Evolutionary conservation across 2,888 invertebrate genomes (phyloP).

Genomic region (Agrotis puta): DNA sequence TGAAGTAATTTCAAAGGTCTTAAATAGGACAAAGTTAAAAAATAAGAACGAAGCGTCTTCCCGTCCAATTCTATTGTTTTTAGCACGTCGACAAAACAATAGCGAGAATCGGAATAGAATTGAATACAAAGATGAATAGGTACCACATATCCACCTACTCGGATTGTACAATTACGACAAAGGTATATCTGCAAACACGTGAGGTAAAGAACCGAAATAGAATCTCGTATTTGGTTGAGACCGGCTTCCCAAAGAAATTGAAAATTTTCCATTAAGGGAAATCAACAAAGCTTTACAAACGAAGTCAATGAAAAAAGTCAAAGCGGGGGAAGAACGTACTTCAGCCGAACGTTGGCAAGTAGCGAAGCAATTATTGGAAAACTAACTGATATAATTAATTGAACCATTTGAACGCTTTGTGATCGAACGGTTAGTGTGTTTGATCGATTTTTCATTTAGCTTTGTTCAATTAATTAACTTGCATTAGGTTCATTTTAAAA

Average conservation of each 20-base stretch:
- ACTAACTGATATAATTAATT: conserved; percentile 80
- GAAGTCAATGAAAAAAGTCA: conserved; percentile 69
- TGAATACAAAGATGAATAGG: conserved; percentile 12
- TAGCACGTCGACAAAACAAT: conserved; percentile 32
- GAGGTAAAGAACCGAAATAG: conserved; percentile 55
- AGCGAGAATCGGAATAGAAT: conserved; percentile 24
- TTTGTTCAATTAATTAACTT: conserved; percentile 47
- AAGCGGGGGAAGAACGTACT: conserved; percentile 55
- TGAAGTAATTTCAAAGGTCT: conserved; percentile 66
- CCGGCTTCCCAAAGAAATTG: conserved; percentile 64
- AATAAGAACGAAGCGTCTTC: conserved; percentile 21
- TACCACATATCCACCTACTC: conserved; percentile 16
- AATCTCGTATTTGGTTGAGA: conserved; percentile 55
- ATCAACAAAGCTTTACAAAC: conserved; percentile 71
- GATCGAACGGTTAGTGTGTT: conserved; percentile 60
- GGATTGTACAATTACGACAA: conserved; percentile 49
- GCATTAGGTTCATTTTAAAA: not conserved
- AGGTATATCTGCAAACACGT: conserved; percentile 34
- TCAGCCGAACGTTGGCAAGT: conserved; percentile 70
- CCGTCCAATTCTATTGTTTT: conserved; percentile 15
- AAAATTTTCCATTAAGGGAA: conserved; percentile 71
- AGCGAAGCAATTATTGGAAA: conserved; percentile 80
- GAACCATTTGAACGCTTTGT: conserved; percentile 71
- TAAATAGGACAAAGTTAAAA: conserved; percentile 53
- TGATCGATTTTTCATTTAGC: conserved; percentile 61